A percentile compares a stretch with the other conserved stretches of the same genome.
These are phyloP conservation scores for Proteles cristata DNA, from an alignment of 2,113 vertebrate genomes.

Conservation along the genomic window DNA sequence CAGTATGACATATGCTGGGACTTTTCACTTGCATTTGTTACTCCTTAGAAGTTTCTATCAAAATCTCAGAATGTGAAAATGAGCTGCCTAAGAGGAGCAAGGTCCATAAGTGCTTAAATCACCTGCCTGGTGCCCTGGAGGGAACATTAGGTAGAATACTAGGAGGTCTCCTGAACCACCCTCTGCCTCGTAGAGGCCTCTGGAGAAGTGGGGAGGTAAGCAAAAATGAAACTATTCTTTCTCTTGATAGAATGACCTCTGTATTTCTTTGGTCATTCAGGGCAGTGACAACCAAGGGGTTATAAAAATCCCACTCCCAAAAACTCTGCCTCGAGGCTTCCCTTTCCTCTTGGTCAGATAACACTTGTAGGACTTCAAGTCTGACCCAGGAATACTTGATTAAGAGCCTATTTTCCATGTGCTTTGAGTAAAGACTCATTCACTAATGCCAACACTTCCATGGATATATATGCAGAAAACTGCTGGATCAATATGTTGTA, in stretches of 20 bases:
- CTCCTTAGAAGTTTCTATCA: not conserved
- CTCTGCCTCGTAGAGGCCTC: not conserved
- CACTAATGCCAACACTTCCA: not conserved
- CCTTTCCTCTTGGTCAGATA: not conserved
- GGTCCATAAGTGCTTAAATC: not conserved
- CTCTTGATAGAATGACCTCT: not conserved
- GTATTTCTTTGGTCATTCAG: not conserved
- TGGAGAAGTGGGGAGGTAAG: not conserved
- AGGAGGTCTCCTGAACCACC: not conserved
- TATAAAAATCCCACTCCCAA: not conserved
- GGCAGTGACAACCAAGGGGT: not conserved
- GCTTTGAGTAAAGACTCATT: not conserved
- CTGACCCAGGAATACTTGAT: not conserved
- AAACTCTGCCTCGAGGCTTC: not conserved
- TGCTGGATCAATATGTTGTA: not conserved
- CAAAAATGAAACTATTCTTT: not conserved
- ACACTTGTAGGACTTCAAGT: not conserved
- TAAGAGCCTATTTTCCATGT: not conserved
- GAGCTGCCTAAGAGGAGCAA: not conserved
- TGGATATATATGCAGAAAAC: not conserved
- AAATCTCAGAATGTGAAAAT: not conserved
- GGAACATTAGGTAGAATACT: not conserved
- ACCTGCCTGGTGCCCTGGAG: not conserved
- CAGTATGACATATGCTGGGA: too few species aligned
- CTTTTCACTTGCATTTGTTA: not conserved